Evolutionary conservation across 2,888 invertebrate species (phyloP).

Genomic region (Thecophora atra): DNA sequence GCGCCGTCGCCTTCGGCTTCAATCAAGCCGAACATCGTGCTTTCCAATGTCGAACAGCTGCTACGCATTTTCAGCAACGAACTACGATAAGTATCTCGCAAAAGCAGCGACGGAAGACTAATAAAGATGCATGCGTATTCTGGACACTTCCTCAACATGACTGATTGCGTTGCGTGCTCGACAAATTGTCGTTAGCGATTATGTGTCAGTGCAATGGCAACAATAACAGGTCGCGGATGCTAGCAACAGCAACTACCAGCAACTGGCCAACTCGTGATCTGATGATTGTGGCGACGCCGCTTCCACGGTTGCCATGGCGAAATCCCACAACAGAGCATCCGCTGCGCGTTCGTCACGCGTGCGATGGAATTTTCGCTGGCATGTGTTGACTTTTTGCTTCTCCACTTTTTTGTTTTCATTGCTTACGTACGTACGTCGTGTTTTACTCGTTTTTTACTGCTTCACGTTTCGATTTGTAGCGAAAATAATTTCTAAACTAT

Average conservation of each 20-base stretch:
- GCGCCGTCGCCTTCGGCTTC: neutral
- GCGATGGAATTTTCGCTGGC: slow-evolving; percentile 29
- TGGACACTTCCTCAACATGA: neutral
- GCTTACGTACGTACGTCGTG: neutral
- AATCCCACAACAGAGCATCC: too few species aligned
- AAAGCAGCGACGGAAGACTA: neutral
- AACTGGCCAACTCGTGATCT: neutral
- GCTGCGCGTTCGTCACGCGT: neutral
- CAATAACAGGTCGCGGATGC: neutral
- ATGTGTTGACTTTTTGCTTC: slow-evolving; percentile 20
- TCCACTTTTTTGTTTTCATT: too few species aligned
- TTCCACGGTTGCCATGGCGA: slow-evolving; percentile 22
- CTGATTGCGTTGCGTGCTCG: slow-evolving; percentile 30
- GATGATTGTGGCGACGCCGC: slow-evolving; percentile 11
- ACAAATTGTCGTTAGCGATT: slow-evolving; percentile 33
- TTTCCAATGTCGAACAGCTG: slow-evolving; percentile 33
- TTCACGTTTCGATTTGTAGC: neutral
- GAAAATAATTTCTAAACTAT: neutral
- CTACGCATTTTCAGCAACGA: neutral
- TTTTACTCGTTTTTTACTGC: slow-evolving; percentile 12
- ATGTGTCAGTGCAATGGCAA: slow-evolving; percentile 28
- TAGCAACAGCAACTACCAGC: too few species aligned
- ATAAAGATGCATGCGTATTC: neutral
- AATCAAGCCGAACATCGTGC: neutral
- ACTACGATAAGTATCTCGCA: neutral